Base-by-base conservation (phyloP, 2,888 invertebrate species). In the Apoda limacodes region DNA sequence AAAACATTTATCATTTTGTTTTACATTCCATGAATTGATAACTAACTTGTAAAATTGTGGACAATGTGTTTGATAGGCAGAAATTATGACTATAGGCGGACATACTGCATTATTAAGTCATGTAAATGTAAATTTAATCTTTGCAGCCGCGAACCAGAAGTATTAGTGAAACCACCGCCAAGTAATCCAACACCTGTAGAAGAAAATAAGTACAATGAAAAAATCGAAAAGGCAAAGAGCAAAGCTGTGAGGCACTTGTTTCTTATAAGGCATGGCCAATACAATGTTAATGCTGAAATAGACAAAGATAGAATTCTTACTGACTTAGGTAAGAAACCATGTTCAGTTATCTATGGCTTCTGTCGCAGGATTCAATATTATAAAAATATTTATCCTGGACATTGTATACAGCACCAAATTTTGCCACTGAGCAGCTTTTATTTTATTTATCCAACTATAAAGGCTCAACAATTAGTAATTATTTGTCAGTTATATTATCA, bases 201-300 rank as follows among this genome's bases (percentile, higher is more conserved):
- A 35, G 84, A 90, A 22, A 90, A 92, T 54, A 80, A 83, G 30
- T 83, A 83, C 36, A 89, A 90, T 56, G 85, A 86, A 46, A 82
- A 86, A 35, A 46, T 87, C 14, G 88, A 89, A 45, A 84, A 85
- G 33, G 67, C 78, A 1, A 86, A 82, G 45, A 72, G 83, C 22
- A 84, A 75, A 55, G 88, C 88, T 1, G 83, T 85, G 0, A 72
- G 97, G n/a, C 93, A 98, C 61, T 66, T 98, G 29, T 85, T 98
- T 45, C 81, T 98, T 9, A 90, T 98, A 35, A 83, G 98, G 22
- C 98, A 99, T 66, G 99, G 98, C 0, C 98, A 98, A 64, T 99
- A 98, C 60, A 85, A 94, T 50, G 68, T 89, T 22, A 78, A 84
- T 6, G 94, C 92, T 1, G 65, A 70, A 15, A 83, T 75, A 1